Evolutionary conservation across 2,797 vertebrate genomes (phyloP).

Genomic region (Brachyalestes nurse): DNA sequence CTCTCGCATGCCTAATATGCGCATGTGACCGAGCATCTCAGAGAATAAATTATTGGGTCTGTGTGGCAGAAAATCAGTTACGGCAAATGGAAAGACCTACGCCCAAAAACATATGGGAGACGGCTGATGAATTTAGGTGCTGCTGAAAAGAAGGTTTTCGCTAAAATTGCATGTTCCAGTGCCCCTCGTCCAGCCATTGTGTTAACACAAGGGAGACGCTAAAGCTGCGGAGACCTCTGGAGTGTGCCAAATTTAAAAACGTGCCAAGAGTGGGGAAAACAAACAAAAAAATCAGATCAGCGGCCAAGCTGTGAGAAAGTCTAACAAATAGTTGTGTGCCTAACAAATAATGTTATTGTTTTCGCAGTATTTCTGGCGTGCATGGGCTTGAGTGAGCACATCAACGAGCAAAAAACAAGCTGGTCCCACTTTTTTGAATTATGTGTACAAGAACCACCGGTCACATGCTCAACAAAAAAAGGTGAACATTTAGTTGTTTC

Average conservation of each 20-base stretch:
- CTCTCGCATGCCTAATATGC: background rate
- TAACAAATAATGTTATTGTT: slow-evolving; percentile 3
- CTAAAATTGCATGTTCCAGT: slow-evolving; percentile 2
- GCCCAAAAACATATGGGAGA: background rate
- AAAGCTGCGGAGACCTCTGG: background rate
- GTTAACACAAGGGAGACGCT: background rate
- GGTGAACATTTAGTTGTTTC: slow-evolving; percentile 14
- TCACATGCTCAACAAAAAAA: background rate
- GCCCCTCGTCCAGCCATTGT: background rate
- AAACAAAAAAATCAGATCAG: background rate
- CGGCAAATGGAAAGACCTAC: background rate
- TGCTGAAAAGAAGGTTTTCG: background rate
- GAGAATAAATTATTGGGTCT: background rate
- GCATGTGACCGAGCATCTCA: background rate
- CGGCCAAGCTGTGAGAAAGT: background rate
- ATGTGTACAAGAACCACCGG: background rate
- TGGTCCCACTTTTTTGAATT: background rate
- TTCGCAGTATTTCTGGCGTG: background rate
- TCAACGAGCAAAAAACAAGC: background rate
- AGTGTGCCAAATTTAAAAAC: background rate
- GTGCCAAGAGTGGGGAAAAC: background rate
- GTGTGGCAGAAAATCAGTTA: background rate
- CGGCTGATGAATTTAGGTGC: background rate
- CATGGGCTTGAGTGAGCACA: background rate
- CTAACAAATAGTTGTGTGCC: background rate